These are phyloP conservation scores for Lethrus apterus DNA, from an alignment of 1,140 invertebrate species.

Conservation along the genomic window DNA sequence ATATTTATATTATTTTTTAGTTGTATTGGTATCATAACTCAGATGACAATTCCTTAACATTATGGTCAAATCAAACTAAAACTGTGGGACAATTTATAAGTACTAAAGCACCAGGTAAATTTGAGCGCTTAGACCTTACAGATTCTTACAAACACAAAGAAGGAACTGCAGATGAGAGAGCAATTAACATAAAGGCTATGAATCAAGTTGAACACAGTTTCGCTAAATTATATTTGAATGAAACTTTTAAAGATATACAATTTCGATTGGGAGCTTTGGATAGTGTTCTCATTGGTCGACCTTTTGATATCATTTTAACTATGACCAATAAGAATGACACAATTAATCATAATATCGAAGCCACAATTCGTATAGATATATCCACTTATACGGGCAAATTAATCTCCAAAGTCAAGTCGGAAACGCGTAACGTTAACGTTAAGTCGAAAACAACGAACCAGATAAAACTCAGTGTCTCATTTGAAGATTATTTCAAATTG, in stretches of 20 bases:
- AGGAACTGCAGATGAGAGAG: constrained; percentile 66
- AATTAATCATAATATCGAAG: constrained; percentile 58
- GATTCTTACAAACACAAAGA: constrained; percentile 80
- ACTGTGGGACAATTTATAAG: constrained; percentile 79
- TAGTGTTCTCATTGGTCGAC: constrained; percentile 78
- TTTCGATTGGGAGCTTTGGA: constrained; percentile 78
- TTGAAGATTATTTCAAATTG: constrained; percentile 69
- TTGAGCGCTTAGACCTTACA: constrained; percentile 79
- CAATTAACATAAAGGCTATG: constrained; percentile 74
- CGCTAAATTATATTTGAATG: constrained; percentile 81
- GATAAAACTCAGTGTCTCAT: constrained; percentile 63
- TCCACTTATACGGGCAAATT: constrained; percentile 72
- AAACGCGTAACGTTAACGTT: constrained; percentile 57
- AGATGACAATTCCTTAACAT: too few relatives aligned
- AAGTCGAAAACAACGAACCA: constrained; percentile 56
- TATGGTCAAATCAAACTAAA: too few relatives aligned
- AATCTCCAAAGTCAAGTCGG: constrained; percentile 64
- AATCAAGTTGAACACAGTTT: constrained; percentile 71
- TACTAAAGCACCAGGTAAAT: constrained; percentile 76
- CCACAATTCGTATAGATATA: constrained; percentile 67
- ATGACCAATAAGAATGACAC: constrained; percentile 63
- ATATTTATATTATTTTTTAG: too few relatives aligned
- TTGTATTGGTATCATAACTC: too few relatives aligned
- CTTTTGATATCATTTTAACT: constrained; percentile 61
- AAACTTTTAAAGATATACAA: constrained; percentile 78